phyloP scores from a whole-genome alignment of 2,797 vertebrate species.

The Pseudochromis fuscus region DNA sequence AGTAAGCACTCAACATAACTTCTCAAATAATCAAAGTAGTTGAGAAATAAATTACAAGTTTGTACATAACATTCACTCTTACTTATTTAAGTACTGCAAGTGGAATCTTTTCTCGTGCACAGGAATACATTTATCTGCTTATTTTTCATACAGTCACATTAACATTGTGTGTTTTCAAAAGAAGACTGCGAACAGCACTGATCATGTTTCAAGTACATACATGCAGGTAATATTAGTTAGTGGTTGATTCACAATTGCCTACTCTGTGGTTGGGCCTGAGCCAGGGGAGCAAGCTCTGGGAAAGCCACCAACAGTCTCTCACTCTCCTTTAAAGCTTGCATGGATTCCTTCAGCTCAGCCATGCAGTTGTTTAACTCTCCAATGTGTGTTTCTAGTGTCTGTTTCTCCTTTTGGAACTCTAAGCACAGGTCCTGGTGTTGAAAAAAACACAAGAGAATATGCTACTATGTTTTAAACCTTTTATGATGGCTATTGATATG shows the following conservation, averaged over 20 bases:
- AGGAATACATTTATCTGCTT: not conserved
- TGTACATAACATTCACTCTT: not conserved
- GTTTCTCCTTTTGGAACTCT: conserved; percentile 83
- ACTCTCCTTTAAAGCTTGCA: conserved; percentile 80
- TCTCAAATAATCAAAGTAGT: not conserved
- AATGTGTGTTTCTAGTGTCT: conserved; percentile 75
- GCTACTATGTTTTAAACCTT: not conserved
- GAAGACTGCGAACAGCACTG: not conserved
- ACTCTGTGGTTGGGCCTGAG: conserved; percentile 86
- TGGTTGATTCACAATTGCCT: conserved; percentile 53
- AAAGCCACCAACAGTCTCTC: conserved; percentile 92
- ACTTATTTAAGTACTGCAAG: not conserved
- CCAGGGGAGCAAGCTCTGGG: conserved; percentile 87
- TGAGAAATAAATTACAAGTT: not conserved
- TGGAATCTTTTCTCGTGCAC: not conserved
- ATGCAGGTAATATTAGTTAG: not conserved
- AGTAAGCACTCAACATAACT: not conserved
- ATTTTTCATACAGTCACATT: not conserved
- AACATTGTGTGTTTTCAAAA: not conserved
- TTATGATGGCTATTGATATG: not conserved
- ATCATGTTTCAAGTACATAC: not conserved
- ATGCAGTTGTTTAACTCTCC: conserved; percentile 74
- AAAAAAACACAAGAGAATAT: not conserved
- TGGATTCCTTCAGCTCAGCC: conserved; percentile 75
- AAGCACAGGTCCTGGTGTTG: conserved; percentile 81